Base-by-base conservation (phyloP, 2,888 invertebrate genomes). In the Alloscopus bannaensis region DNA sequence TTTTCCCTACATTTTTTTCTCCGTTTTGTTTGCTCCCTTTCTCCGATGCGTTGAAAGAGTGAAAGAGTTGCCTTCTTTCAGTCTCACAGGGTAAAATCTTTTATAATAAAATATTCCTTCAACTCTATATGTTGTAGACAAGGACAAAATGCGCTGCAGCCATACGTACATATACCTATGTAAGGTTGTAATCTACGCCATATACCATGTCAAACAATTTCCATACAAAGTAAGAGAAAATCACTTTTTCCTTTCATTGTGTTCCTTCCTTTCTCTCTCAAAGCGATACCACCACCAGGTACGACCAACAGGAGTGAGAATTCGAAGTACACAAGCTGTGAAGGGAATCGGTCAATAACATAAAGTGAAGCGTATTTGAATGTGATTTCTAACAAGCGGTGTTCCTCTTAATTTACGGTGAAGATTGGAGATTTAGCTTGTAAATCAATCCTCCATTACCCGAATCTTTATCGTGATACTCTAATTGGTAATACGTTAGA, bases 241-340 rank as follows among this genome's bases (percentile, higher is more conserved):
- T 68, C 55, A 29, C 57, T 69, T 68, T 47, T 66, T 68, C 55
- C 22, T 20, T 31, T 36, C 55, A 29, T 65, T 65, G 22, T 3
- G 22, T 29, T 59, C 31, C 40, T 24, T 59, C n/a, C 36, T n/a
- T 42, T 42, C 20, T 18, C 18, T 13, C 36, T 13, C 36, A 36
- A 36, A 36, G 36, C 36, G 8, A 8, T n/a, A 28, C 20, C 65
- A 28, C 65, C 47, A 16, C 65, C 65, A 65, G 65, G 65, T 47
- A 65, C 65, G 65, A 64, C 36, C n/a, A 45, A 6, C 45, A 28
- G 22, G 4, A 26, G 24, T 16, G 18, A 36, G 3, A 16, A 60
- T 60, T 36, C 26, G 42, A 36, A 42, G 42, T 42, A 26, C 26
- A 62, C n/a, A n/a, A n/a, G n/a, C n/a, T 22, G 59, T 59, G 31